Evolutionary conservation across 92 coral and sea anemone genomes (phyloP).

Genomic region (Desmophyllum pertusum): DNA sequence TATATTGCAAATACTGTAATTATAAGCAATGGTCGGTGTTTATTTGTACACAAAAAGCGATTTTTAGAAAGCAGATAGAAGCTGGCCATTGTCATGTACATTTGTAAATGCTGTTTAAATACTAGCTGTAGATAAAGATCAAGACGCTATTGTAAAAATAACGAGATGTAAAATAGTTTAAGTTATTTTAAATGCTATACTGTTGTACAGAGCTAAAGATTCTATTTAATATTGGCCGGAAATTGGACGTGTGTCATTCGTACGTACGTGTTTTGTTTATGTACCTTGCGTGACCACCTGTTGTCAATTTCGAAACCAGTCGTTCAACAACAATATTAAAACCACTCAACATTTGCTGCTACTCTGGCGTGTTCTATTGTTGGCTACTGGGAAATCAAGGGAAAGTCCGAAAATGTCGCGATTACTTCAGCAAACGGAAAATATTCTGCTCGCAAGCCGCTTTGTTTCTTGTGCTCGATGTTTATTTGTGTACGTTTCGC

Average conservation of each 20-base stretch:
- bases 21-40: neutral
- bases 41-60: neutral
- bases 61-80: neutral
- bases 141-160: conserved; percentile 17
- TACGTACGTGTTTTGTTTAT: conserved; percentile 48
- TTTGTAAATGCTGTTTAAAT: conserved; percentile 30
- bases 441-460: neutral
- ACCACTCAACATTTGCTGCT: neutral
- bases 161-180: conserved; percentile 19
- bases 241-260: conserved; percentile 47
- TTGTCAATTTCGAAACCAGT: conserved; percentile 42
- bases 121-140: conserved; percentile 21
- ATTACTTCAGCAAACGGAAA: neutral
- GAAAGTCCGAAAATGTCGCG: neutral
- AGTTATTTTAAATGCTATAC: conserved; percentile 33
- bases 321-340: conserved; percentile 23
- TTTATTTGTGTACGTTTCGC: conserved; percentile 2
- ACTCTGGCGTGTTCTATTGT: neutral
- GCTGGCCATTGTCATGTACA: conserved; percentile 20
- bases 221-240: conserved; percentile 35
- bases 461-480: conserved; percentile 1
- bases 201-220: conserved; percentile 31
- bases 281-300: conserved; percentile 50
- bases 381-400: neutral
- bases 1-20: neutral